phyloP scores from a whole-genome alignment of 2,888 invertebrate genomes.

The Ennomos erosarius region DNA sequence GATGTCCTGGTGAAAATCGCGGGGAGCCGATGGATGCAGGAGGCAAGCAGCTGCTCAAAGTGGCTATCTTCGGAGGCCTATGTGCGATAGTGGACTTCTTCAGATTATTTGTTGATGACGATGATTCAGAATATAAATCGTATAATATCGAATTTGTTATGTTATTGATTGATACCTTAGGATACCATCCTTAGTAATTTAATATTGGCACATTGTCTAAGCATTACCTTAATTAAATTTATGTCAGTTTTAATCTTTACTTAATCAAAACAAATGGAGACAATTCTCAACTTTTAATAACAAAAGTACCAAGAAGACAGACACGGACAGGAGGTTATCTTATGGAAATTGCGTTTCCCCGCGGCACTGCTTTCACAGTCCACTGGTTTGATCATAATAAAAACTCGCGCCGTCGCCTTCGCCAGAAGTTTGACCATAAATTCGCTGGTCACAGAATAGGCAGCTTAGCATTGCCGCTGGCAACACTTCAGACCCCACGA shows the following conservation, averaged over 20 bases:
- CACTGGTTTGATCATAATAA: slow-evolving; percentile 86
- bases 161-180: no score
- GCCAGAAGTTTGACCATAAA: slow-evolving; percentile 85
- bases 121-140: no score
- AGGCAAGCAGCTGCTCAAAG: no score
- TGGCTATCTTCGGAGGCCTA: no score
- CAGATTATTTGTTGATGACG: no score
- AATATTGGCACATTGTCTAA: no score
- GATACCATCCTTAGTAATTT: no score
- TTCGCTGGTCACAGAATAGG: slow-evolving; percentile 74
- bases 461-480: slow-evolving; percentile 60
- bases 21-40: no score
- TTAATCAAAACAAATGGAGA: slow-evolving; percentile 15
- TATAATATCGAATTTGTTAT: no score
- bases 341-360: slow-evolving; percentile 82
- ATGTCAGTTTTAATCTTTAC: background rate
- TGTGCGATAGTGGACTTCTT: no score
- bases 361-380: slow-evolving; percentile 84
- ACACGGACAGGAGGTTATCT: slow-evolving; percentile 73
- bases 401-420: slow-evolving; percentile 84
- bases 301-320: slow-evolving; percentile 79
- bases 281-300: slow-evolving; percentile 71
- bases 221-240: no score
- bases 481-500: slow-evolving; percentile 68
- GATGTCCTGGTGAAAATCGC: no score